Percentiles rank a stretch among this genome's conserved stretches.
These are phyloP conservation scores for Glandiceps talaboti DNA, from an alignment of 53 echinoderm and acorn worm genomes.

Conservation along the genomic window DNA sequence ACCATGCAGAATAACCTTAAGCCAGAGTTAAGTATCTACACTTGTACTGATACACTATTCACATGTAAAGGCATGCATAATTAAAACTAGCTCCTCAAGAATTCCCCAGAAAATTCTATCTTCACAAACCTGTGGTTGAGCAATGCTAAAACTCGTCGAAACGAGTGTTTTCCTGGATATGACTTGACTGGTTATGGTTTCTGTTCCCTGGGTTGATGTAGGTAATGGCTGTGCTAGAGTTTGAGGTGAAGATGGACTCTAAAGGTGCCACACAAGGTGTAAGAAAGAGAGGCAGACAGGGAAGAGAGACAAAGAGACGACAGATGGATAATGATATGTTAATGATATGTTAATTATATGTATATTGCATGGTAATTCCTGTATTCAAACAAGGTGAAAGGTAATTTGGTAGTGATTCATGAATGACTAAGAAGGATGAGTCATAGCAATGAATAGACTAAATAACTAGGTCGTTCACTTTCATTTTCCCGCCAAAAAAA, in stretches of 20 bases:
- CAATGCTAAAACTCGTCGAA: not conserved
- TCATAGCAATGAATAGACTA: not conserved
- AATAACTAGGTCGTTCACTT: not conserved
- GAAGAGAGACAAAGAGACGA: not conserved
- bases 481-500: not conserved
- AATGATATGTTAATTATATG: not conserved
- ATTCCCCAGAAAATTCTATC: not conserved
- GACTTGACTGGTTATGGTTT: not conserved
- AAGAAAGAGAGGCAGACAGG: not conserved
- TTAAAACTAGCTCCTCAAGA: too few species aligned
- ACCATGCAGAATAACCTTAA: too few species aligned
- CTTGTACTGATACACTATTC: too few species aligned
- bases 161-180: not conserved
- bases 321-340: not conserved
- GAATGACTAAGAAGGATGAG: not conserved
- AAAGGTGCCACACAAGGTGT: not conserved
- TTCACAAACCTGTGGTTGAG: not conserved
- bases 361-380: not conserved
- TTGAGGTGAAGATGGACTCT: not conserved
- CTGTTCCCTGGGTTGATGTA: not conserved
- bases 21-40: too few species aligned
- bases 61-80: too few species aligned
- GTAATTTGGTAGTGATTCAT: not conserved
- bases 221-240: not conserved
- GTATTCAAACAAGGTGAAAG: not conserved